Conservation (phyloP, 2,113 vertebrate genomes). For the Scomber colias region DNA sequence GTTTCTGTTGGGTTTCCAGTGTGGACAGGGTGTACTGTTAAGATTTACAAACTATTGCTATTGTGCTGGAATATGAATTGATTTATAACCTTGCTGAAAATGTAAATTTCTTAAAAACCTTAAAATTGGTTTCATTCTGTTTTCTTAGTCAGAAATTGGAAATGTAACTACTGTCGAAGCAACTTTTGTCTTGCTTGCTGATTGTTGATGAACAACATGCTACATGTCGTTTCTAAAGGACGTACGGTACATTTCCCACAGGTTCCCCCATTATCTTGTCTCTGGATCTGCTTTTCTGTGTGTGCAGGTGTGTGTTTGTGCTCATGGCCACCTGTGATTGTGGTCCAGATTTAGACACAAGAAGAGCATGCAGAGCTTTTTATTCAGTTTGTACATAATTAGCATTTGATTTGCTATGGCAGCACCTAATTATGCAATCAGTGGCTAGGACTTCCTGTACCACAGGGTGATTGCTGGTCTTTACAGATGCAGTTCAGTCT, state of each 20-base stretch:
- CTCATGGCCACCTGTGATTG: background rate
- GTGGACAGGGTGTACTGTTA: background rate
- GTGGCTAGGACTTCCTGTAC: background rate
- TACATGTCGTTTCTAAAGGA: background rate
- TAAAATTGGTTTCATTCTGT: background rate
- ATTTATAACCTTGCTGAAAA: background rate
- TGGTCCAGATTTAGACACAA: background rate
- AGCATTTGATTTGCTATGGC: slow-evolving; percentile 40
- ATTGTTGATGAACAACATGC: background rate
- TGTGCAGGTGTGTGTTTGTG: background rate
- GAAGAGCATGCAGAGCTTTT: background rate
- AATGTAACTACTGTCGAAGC: background rate
- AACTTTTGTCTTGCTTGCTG: background rate
- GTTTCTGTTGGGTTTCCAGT: too few relatives aligned
- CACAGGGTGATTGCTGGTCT: slow-evolving; percentile 28
- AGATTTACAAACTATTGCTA: background rate
- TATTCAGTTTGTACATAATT: slow-evolving; percentile 33
- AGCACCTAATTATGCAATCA: slow-evolving; percentile 47
- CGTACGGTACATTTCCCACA: background rate
- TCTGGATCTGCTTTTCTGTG: background rate
- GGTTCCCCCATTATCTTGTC: background rate
- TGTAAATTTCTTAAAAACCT: background rate
- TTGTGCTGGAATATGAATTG: background rate
- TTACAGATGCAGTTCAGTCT: slow-evolving; percentile 13
- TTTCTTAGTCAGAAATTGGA: background rate